phyloP scores from a whole-genome alignment of 2,888 invertebrate genomes.

The Ophioninae sp. region DNA sequence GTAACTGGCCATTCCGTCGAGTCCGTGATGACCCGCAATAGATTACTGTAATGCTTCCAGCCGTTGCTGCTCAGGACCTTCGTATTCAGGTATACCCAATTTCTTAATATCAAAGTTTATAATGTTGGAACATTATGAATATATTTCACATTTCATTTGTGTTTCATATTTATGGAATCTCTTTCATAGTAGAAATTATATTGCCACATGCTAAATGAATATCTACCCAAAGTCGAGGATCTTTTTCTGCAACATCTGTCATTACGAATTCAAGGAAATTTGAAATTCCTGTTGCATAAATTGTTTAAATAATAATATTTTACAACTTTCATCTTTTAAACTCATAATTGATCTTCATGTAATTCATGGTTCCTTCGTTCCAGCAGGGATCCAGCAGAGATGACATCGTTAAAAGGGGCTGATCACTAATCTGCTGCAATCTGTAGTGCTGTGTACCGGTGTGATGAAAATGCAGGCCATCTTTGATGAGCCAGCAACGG shows the following conservation, averaged over 20 bases:
- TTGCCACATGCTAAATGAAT: no score
- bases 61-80: neutral
- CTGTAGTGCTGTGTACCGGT: neutral
- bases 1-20: neutral
- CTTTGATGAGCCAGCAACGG: neutral
- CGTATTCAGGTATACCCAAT: neutral
- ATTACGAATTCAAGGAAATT: no score
- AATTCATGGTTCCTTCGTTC: neutral
- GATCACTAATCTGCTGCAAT: neutral
- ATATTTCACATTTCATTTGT: no score
- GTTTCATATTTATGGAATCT: no score
- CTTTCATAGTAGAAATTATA: no score
- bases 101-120: neutral
- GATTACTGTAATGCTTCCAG: neutral
- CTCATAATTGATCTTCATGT: neutral
- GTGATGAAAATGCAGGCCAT: neutral
- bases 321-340: no score
- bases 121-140: no score
- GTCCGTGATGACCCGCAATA: neutral
- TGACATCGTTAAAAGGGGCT: neutral
- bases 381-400: neutral
- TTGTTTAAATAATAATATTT: no score
- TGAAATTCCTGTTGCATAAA: no score
- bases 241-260: no score
- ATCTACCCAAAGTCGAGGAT: no score